phyloP scores from a whole-genome alignment of 2,797 vertebrate species.

The Nyctibius grandis region DNA sequence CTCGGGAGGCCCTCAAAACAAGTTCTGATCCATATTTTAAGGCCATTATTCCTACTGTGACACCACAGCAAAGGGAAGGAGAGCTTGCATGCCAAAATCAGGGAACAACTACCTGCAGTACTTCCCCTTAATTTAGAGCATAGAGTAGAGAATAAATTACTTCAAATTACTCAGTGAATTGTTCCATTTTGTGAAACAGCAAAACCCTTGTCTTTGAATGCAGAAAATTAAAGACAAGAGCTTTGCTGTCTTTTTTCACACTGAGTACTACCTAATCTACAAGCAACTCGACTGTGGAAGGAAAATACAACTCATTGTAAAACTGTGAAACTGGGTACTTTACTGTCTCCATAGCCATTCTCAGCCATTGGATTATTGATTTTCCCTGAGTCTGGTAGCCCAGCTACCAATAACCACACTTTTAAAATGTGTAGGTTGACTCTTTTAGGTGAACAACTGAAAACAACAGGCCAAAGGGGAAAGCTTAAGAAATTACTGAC shows the following conservation, averaged over 20 bases:
- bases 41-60: slow-evolving; percentile 2
- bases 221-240: not conserved
- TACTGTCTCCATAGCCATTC: not conserved
- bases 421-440: not conserved
- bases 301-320: not conserved
- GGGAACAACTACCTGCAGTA: slow-evolving; percentile 1
- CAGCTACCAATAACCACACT: not conserved
- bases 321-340: not conserved
- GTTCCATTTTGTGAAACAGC: not conserved
- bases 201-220: not conserved
- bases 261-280: not conserved
- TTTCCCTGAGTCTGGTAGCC: not conserved
- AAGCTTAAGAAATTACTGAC: not conserved
- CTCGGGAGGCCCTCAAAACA: not conserved
- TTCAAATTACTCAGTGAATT: slow-evolving; percentile 11
- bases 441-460: not conserved
- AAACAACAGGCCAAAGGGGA: fast-evolving
- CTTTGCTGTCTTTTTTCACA: not conserved
- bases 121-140: not conserved
- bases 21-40: not conserved
- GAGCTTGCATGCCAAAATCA: not conserved
- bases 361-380: not conserved
- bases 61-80: not conserved
- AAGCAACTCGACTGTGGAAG: not conserved
- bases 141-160: not conserved